Evolutionary conservation across 2,113 vertebrate species (phyloP).

Genomic region (Dipodomys stephensi): DNA sequence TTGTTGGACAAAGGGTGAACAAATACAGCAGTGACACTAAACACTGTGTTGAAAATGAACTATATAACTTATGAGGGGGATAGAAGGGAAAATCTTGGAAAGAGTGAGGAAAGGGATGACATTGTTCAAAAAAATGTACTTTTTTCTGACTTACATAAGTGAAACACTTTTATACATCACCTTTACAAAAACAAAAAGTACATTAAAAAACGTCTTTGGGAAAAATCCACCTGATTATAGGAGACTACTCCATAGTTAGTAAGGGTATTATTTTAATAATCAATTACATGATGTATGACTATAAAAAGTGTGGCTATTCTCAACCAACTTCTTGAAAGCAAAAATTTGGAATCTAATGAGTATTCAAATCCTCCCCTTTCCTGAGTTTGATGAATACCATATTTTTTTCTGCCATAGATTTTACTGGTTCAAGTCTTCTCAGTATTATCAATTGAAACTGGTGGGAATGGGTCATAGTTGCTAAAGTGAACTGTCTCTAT

Average conservation of each 20-base stretch:
- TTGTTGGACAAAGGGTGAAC: too few relatives aligned
- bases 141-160: too few relatives aligned
- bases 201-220: background rate
- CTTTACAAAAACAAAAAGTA: too few relatives aligned
- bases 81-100: too few relatives aligned
- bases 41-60: too few relatives aligned
- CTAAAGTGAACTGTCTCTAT: background rate
- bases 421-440: constrained; percentile 11
- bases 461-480: background rate
- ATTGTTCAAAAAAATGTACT: too few relatives aligned
- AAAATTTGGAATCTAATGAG: constrained; percentile 29
- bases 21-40: too few relatives aligned
- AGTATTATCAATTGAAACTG: background rate
- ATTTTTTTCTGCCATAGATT: constrained; percentile 39
- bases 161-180: too few relatives aligned
- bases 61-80: too few relatives aligned
- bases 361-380: background rate
- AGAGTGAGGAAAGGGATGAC: too few relatives aligned
- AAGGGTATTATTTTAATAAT: constrained; percentile 16
- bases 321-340: background rate
- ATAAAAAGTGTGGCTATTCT: background rate
- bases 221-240: background rate
- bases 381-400: background rate
- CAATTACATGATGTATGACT: background rate
- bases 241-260: background rate